Evolutionary conservation across 2,113 vertebrate genomes (phyloP).

Genomic region (Gadus chalcogrammus): DNA sequence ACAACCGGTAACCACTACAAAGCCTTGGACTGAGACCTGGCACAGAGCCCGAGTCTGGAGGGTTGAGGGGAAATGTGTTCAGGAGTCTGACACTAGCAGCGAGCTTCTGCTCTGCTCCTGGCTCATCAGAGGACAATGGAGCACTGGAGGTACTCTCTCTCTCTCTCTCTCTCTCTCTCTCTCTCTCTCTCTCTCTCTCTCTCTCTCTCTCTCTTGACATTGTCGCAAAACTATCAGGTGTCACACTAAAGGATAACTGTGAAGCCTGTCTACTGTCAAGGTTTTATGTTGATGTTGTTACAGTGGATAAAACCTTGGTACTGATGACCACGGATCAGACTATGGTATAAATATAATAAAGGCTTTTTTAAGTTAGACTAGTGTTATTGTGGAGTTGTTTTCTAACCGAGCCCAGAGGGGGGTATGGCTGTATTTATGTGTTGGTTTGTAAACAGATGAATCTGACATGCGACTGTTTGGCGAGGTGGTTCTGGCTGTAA

Average conservation of each 20-base stretch:
- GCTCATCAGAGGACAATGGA: conserved; percentile 27
- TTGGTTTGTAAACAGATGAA: conserved; percentile 51
- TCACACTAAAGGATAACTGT: too few relatives aligned
- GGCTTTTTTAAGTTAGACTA: too few relatives aligned
- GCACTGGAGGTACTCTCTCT: conserved; percentile 33
- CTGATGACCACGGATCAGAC: too few relatives aligned
- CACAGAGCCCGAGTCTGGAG: conserved; percentile 30
- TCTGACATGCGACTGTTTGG: neutral
- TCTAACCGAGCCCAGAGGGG: too few relatives aligned
- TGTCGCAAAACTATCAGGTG: conserved; percentile 10
- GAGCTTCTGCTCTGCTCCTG: conserved; percentile 28
- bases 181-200: conserved; percentile 6
- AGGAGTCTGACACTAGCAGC: conserved; percentile 24
- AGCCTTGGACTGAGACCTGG: conserved; percentile 43
- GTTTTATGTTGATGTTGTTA: neutral
- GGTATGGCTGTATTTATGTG: conserved; percentile 12
- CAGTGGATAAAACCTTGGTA: too few relatives aligned
- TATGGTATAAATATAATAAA: too few relatives aligned
- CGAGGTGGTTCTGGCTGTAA: too few relatives aligned
- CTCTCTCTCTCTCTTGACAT: neutral
- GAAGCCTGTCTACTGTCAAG: neutral
- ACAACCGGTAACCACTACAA: conserved; percentile 27
- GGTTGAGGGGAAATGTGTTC: conserved; percentile 28
- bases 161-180: conserved; percentile 6
- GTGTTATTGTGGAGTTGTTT: too few relatives aligned